These are phyloP conservation scores for Myoxocephalus aenaeus DNA, from an alignment of 2,797 vertebrate genomes.

Conservation along the genomic window DNA sequence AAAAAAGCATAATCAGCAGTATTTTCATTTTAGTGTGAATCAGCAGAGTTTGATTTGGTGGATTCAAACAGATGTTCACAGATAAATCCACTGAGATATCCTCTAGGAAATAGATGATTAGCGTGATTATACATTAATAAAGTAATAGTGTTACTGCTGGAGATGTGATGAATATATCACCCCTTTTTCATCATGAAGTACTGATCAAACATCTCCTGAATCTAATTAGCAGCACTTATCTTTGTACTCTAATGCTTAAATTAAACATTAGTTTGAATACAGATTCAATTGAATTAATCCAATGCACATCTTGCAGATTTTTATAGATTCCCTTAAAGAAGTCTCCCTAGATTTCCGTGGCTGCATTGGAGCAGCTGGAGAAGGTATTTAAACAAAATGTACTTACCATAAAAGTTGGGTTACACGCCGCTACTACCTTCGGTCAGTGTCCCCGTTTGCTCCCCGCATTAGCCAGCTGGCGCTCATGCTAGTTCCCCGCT, in stretches of 20 bases:
- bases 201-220: not conserved
- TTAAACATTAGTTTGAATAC: not conserved
- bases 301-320: not conserved
- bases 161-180: constrained; percentile 7
- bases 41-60: not conserved
- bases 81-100: not conserved
- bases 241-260: not conserved
- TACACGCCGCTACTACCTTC: too few species aligned
- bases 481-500: too few species aligned
- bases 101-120: not conserved
- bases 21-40: not conserved
- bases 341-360: not conserved
- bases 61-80: constrained; percentile 2
- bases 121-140: constrained; percentile 1
- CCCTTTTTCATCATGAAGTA: not conserved
- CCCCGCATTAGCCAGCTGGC: too few species aligned
- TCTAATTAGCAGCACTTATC: not conserved
- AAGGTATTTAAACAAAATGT: not conserved
- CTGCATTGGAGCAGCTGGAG: not conserved
- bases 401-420: too few species aligned
- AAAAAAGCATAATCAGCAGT: not conserved
- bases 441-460: too few species aligned
- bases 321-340: not conserved
- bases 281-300: not conserved
- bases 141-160: not conserved